Conservation (phyloP, 2,797 vertebrate genomes). For the Enteromius mattozi region DNA sequence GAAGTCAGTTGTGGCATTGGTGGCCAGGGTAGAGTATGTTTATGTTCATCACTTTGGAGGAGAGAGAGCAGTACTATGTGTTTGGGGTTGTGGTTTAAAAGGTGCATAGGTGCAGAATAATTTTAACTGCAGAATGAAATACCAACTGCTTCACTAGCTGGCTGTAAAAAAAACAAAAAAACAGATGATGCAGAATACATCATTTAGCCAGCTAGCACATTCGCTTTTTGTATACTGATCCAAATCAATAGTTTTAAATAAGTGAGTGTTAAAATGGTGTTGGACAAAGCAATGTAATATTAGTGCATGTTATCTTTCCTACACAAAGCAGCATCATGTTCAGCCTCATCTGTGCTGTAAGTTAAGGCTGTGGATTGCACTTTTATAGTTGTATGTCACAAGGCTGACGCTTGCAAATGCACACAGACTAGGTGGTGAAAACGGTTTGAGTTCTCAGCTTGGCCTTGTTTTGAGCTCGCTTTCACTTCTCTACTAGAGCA, state of each 20-base stretch:
- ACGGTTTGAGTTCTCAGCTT: background rate
- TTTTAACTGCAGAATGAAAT: slow-evolving; percentile 13
- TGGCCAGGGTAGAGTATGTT: slow-evolving; percentile 77
- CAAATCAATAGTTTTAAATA: background rate
- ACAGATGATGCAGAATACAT: background rate
- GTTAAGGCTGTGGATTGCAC: slow-evolving; percentile 7
- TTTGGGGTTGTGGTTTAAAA: slow-evolving; percentile 63
- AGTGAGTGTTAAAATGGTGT: background rate
- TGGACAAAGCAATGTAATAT: background rate
- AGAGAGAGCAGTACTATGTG: slow-evolving; percentile 50
- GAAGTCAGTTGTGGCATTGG: slow-evolving; percentile 83
- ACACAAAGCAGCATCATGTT: background rate
- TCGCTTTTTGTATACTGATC: background rate
- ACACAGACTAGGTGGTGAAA: slow-evolving; percentile 4
- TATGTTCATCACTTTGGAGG: slow-evolving; percentile 71
- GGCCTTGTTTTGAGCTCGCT: slow-evolving; percentile 32
- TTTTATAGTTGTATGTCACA: background rate
- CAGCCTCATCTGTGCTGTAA: background rate
- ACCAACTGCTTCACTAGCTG: background rate
- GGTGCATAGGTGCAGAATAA: slow-evolving; percentile 45
- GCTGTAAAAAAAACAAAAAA: background rate
- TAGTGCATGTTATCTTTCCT: background rate
- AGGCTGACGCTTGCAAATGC: background rate
- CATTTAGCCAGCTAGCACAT: background rate
- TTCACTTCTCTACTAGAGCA: slow-evolving; percentile 48